Conservation (phyloP, 1,140 invertebrate species). For the Oncopeltus fasciatus region DNA sequence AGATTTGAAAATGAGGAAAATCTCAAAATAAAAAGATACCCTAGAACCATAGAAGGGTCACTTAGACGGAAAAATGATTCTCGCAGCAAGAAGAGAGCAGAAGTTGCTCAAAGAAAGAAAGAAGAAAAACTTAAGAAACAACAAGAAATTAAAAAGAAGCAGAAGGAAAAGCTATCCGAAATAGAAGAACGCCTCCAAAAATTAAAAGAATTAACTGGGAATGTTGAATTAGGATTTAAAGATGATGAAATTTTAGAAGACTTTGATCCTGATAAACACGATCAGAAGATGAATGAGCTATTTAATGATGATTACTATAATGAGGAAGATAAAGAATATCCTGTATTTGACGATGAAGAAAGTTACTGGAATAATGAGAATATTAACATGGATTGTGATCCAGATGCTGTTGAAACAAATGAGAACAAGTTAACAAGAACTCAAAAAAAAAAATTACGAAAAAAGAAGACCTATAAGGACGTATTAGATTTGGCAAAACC, state of each 20-base stretch:
- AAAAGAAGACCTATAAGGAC: constrained; percentile 29
- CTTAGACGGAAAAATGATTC: constrained; percentile 65
- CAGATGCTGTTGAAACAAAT: constrained; percentile 10
- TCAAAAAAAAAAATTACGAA: constrained; percentile 27
- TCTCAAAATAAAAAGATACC: constrained; percentile 61
- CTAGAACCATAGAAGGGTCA: constrained; percentile 71
- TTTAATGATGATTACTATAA: constrained; percentile 81
- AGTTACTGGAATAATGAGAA: neutral
- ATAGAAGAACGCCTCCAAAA: constrained; percentile 78
- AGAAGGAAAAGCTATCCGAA: constrained; percentile 77
- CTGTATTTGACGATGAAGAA: constrained; percentile 8
- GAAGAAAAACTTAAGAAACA: constrained; percentile 67
- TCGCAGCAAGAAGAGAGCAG: constrained; percentile 59
- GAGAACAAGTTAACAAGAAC: constrained; percentile 15
- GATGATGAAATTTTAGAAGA: constrained; percentile 61
- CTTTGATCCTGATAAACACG: constrained; percentile 83
- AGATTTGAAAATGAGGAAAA: constrained; percentile 54
- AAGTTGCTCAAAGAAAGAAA: constrained; percentile 60
- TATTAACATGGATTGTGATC: constrained; percentile 19
- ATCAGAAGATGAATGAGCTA: constrained; percentile 69
- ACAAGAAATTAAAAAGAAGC: constrained; percentile 74
- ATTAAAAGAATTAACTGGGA: constrained; percentile 80
- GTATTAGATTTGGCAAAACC: constrained; percentile 37
- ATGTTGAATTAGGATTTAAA: constrained; percentile 41
- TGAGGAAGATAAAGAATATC: constrained; percentile 14